These are phyloP conservation scores for Apodemia mormo DNA, from an alignment of 2,888 invertebrate genomes.

Conservation along the genomic window DNA sequence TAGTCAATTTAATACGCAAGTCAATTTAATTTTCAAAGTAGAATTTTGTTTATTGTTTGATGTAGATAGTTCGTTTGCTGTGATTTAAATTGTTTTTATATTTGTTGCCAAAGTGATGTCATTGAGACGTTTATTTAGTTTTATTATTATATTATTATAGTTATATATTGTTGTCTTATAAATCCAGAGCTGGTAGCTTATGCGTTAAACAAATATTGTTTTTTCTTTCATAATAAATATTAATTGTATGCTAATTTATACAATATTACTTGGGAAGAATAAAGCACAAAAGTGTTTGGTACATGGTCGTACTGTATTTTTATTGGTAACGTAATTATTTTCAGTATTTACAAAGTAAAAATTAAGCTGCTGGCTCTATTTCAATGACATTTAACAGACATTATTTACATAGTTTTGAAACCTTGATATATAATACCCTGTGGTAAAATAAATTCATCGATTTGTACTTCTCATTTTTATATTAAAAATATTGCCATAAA, in stretches of 20 bases:
- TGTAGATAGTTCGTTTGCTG: constrained; percentile 39
- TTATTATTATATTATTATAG: background rate
- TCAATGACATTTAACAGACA: background rate
- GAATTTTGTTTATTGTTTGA: constrained; percentile 32
- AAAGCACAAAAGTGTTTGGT: background rate
- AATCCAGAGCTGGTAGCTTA: background rate
- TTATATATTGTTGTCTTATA: background rate
- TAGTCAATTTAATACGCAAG: constrained; percentile 5
- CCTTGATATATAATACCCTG: background rate
- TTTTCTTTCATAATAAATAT: background rate
- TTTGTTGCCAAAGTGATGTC: constrained; percentile 39
- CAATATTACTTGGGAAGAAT: background rate
- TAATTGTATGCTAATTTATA: background rate
- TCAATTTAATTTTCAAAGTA: constrained; percentile 28
- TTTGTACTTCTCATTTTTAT: background rate
- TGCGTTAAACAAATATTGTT: background rate
- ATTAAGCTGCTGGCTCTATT: background rate
- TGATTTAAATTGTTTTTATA: constrained; percentile 41
- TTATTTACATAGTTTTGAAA: background rate
- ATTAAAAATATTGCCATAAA: background rate
- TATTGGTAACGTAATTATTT: background rate
- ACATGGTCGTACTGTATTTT: background rate
- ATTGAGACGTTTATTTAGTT: constrained; percentile 5
- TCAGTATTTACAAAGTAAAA: too few relatives aligned
- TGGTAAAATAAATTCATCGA: background rate